phyloP scores from a whole-genome alignment of 2,797 vertebrate genomes.

The Harpagifer antarcticus region DNA sequence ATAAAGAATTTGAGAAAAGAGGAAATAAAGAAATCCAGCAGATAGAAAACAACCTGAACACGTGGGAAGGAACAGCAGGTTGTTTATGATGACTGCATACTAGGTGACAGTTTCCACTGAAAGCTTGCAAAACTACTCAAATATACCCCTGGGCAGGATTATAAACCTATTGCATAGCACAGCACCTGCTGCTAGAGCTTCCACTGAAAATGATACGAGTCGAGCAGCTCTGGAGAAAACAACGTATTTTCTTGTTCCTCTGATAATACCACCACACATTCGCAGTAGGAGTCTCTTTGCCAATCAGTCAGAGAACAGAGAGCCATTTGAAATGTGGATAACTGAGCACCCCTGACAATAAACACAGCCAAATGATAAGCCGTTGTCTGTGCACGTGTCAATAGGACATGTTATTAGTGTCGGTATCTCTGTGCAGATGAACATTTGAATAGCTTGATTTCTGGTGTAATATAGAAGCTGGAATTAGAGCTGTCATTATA shows the following conservation, averaged over 20 bases:
- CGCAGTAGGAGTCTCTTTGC: neutral
- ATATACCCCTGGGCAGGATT: slow-evolving; percentile 20
- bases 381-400: slow-evolving; percentile 16
- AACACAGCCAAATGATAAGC: slow-evolving; percentile 8
- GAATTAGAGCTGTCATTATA: slow-evolving; percentile 18
- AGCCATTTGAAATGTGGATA: slow-evolving; percentile 17
- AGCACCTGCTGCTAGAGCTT: neutral
- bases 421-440: slow-evolving; percentile 14
- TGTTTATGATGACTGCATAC: slow-evolving; percentile 38
- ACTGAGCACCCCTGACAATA: slow-evolving; percentile 13
- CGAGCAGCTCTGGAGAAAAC: slow-evolving; percentile 8
- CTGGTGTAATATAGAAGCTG: slow-evolving; percentile 5
- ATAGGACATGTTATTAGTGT: slow-evolving; percentile 32
- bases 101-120: slow-evolving; percentile 33
- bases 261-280: slow-evolving; percentile 8
- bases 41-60: slow-evolving; percentile 22
- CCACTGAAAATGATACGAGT: neutral
- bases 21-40: slow-evolving; percentile 34
- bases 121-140: slow-evolving; percentile 22
- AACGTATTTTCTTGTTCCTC: neutral
- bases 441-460: neutral
- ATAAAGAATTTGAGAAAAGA: neutral
- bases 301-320: neutral
- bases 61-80: slow-evolving; percentile 33
- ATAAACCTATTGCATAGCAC: neutral